Evolutionary conservation across 2,797 vertebrate genomes (phyloP).

Genomic region (Gambusia yucatana): DNA sequence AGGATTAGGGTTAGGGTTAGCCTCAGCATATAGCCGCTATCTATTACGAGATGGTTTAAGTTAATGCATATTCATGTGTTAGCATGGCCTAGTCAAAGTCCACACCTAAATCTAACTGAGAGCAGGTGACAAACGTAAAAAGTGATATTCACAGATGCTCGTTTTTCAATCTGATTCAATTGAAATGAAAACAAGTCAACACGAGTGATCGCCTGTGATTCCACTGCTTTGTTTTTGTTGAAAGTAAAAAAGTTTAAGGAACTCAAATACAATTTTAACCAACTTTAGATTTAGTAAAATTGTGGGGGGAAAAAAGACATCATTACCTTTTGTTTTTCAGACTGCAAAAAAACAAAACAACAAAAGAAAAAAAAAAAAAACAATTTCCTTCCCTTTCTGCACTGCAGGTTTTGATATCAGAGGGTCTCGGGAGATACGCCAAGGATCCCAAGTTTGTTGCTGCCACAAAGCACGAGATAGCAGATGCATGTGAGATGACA

Average conservation of each 20-base stretch:
- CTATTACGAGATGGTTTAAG: neutral
- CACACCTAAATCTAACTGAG: neutral
- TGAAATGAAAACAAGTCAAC: neutral
- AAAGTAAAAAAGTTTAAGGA: neutral
- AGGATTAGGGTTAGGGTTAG: neutral
- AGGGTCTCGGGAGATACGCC: constrained; percentile 95
- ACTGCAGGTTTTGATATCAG: constrained; percentile 96
- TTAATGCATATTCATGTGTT: no score
- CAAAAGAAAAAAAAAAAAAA: neutral
- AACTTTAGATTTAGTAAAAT: neutral
- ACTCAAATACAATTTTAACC: neutral
- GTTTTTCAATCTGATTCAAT: neutral
- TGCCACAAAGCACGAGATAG: constrained; percentile 96
- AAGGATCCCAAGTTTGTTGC: constrained; percentile 98
- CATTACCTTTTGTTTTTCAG: neutral
- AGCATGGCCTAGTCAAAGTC: neutral
- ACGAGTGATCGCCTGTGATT: neutral
- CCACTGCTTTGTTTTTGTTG: neutral
- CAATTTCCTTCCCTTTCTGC: constrained; percentile 20
- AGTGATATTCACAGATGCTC: neutral
- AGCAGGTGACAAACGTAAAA: neutral
- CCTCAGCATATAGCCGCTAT: neutral
- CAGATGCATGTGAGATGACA: constrained; percentile 98
- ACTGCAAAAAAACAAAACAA: no score
- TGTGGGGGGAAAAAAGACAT: neutral